These are phyloP conservation scores for Ennomos fuscantarius DNA, from an alignment of 2,888 invertebrate species.

Conservation along the genomic window DNA sequence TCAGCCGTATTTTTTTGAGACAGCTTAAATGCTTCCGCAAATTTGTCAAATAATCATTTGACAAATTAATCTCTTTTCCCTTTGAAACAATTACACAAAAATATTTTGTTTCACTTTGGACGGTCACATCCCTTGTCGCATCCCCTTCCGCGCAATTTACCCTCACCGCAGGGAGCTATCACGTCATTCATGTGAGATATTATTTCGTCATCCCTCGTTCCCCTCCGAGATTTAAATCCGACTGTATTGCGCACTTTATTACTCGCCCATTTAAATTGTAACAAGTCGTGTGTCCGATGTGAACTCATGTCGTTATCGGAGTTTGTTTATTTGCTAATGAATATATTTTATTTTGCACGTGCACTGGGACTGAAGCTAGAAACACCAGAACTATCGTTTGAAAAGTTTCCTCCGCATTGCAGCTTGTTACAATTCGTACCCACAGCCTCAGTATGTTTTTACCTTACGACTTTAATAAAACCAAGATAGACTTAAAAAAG, in stretches of 20 bases:
- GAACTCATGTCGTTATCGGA: conserved; percentile 23
- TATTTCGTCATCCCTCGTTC: conserved; percentile 62
- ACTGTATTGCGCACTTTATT: conserved; percentile 68
- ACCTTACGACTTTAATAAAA: too few species aligned
- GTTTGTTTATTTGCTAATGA: conserved; percentile 20
- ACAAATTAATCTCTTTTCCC: conserved; percentile 37
- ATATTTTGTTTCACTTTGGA: conserved; percentile 43
- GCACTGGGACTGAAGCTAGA: background rate
- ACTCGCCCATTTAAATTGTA: conserved; percentile 54
- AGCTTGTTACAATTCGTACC: background rate
- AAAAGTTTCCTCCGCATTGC: conserved; percentile 12
- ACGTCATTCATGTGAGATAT: conserved; percentile 63
- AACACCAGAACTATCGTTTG: background rate
- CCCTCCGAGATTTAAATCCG: conserved; percentile 62
- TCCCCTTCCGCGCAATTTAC: conserved; percentile 63
- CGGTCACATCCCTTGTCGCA: conserved; percentile 43
- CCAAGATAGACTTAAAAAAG: too few species aligned
- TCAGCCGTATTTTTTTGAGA: conserved; percentile 25
- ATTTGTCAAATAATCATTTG: conserved; percentile 39
- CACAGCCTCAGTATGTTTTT: too few species aligned
- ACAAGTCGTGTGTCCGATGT: conserved; percentile 33
- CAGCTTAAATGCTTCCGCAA: conserved; percentile 33
- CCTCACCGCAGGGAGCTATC: conserved; percentile 58
- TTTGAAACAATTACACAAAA: conserved; percentile 44
- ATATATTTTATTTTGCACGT: conserved; percentile 6